Base-by-base conservation (phyloP, 30 jellyfish, hydroid and myxozoan species). In the Cassiopea andromeda region DNA sequence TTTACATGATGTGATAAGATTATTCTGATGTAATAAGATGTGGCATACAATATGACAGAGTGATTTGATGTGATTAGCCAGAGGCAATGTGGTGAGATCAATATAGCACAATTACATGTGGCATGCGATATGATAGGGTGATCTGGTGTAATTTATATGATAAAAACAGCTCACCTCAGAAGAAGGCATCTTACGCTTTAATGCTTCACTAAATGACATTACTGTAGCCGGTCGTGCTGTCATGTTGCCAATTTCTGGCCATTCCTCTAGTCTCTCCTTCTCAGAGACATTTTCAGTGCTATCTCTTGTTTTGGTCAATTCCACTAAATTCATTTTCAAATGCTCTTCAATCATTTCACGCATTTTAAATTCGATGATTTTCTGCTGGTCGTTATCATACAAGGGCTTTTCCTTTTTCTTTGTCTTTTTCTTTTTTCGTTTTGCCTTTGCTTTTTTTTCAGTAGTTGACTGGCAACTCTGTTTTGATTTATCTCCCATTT, bases 361-460 rank as follows among this genome's bases (percentile, higher is more conserved):
- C 94, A 87, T 87, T 59, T 87, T 87, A 47, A 87, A 87, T 46
- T 87, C 94, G 54, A 58, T 77, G 60, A 78, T 87, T 71, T 87
- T 87, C 82, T 87, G 78, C 70, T 87, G 90, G 69, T 87, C 94
- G 70, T 87, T 87, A 4, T 87, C 94, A 69, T 87, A 87, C 81
- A 87, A 69, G 7, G 88, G 84, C 72, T 48, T 78, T 54, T 66
- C 94, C 73, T 87, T 87, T 61, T 72, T 67, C 59, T 87, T 87
- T 10, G 85, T 16, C 66, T 70, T 87, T n/a, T 87, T 87, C 27
- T 68, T 87, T 59, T 46, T 59, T 9, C 59, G 48, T 47, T 66
- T 69, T 48, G 13, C 59, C 48, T 72, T 84, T 7, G 44, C 75
- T 48, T 50, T 48, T 47, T 68, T 77, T 67, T 59, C 87, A 8